Conservation (phyloP, 64 coral and sea anemone genomes). For the Acropora yongei region DNA sequence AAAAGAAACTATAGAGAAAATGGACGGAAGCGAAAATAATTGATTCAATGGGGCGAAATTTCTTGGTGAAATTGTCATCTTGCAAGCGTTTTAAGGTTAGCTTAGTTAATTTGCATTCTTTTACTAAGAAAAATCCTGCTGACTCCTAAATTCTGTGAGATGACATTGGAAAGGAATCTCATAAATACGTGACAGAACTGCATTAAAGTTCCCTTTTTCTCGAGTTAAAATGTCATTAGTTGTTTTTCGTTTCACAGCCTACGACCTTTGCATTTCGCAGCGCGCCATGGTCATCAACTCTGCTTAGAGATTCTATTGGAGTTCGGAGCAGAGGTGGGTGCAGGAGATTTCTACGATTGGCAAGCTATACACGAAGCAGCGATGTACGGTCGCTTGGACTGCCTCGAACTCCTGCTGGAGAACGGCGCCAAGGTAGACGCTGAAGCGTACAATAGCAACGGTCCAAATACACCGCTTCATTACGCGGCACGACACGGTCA, state of each 20-base stretch:
- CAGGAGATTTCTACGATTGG: slow-evolving; percentile 68
- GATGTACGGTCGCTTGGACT: slow-evolving; percentile 55
- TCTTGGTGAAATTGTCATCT: too few relatives aligned
- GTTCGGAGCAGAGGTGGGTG: slow-evolving; percentile 54
- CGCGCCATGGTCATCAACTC: slow-evolving; percentile 48
- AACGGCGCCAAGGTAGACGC: slow-evolving; percentile 45
- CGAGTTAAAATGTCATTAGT: too few relatives aligned
- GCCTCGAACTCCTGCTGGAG: slow-evolving; percentile 46
- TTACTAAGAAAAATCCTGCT: too few relatives aligned
- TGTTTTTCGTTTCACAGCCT: slow-evolving; percentile 5
- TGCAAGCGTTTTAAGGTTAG: too few relatives aligned
- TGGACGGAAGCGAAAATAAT: too few relatives aligned
- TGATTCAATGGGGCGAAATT: too few relatives aligned
- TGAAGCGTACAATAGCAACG: slow-evolving; percentile 58
- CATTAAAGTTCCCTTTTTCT: too few relatives aligned
- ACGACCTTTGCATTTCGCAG: slow-evolving; percentile 59
- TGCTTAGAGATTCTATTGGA: slow-evolving; percentile 44
- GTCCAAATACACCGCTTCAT: slow-evolving; percentile 57
- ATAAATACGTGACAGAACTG: too few relatives aligned
- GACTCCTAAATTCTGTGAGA: too few relatives aligned
- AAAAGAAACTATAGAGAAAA: too few relatives aligned
- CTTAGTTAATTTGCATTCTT: too few relatives aligned
- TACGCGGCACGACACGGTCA: slow-evolving; percentile 61
- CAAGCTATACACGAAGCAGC: slow-evolving; percentile 70
- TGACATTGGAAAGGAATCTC: too few relatives aligned